Conservation (phyloP, 2,888 invertebrate genomes). For the Melanchra persicariae region DNA sequence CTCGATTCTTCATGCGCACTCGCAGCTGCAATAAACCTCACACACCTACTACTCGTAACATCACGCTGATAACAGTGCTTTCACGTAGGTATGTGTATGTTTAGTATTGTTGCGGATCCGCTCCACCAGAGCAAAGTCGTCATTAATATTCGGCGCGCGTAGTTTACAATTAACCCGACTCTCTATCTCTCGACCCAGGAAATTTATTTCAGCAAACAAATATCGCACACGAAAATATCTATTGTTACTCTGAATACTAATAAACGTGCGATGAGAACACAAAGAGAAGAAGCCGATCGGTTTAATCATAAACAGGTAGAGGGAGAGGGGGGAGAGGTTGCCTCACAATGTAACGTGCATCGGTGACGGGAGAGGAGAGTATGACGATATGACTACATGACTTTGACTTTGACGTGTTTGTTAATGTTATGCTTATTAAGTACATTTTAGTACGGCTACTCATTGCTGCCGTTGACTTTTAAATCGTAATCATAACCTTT, state of each 20-base stretch:
- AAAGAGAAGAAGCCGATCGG: not conserved
- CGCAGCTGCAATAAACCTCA: slow-evolving; percentile 1
- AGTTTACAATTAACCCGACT: slow-evolving; percentile 15
- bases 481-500: too few relatives aligned
- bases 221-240: not conserved
- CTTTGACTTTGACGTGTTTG: too few relatives aligned
- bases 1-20: not conserved
- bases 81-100: not conserved
- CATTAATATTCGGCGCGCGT: slow-evolving; percentile 23
- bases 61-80: slow-evolving; percentile 1
- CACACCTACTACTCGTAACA: too few relatives aligned
- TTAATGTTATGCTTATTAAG: too few relatives aligned
- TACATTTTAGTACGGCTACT: too few relatives aligned
- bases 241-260: slow-evolving; percentile 3
- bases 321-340: too few relatives aligned
- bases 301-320: too few relatives aligned
- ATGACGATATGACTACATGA: too few relatives aligned
- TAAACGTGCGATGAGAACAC: not conserved
- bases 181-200: slow-evolving; percentile 5
- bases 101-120: not conserved
- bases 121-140: too few relatives aligned
- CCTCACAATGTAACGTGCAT: too few relatives aligned
- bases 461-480: too few relatives aligned
- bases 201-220: slow-evolving; percentile 7
- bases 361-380: too few relatives aligned